These are phyloP conservation scores for Oostethus manadensis DNA, from an alignment of 2,113 vertebrate genomes.

Conservation along the genomic window DNA sequence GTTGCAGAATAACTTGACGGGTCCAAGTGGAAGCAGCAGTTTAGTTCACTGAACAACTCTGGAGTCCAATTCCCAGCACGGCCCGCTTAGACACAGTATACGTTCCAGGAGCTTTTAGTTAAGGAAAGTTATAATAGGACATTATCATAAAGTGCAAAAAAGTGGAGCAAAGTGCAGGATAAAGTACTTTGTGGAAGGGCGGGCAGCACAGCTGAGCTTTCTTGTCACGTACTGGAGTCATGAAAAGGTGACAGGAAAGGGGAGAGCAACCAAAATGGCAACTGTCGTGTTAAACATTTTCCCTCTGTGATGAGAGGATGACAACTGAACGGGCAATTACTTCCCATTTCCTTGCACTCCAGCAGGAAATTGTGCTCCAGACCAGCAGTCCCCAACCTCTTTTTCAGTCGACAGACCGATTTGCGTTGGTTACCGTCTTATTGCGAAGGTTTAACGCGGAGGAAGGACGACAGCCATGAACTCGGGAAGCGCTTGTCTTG, in stretches of 20 bases:
- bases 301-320: not conserved
- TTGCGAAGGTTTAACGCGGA: no score
- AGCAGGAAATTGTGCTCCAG: not conserved
- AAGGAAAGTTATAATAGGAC: slow-evolving; percentile 3
- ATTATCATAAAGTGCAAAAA: slow-evolving; percentile 14
- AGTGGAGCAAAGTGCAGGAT: not conserved
- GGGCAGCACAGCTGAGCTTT: not conserved
- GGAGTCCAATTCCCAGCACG: slow-evolving; percentile 28
- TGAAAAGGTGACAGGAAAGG: not conserved
- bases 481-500: no score
- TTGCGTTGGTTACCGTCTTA: no score
- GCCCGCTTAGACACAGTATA: slow-evolving; percentile 25
- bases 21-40: slow-evolving; percentile 33
- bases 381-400: no score
- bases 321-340: not conserved
- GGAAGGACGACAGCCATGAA: no score
- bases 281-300: not conserved
- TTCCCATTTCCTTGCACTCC: not conserved
- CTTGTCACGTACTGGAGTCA: not conserved
- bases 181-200: not conserved
- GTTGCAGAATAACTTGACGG: slow-evolving; percentile 43
- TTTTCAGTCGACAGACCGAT: no score
- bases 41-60: slow-evolving; percentile 32
- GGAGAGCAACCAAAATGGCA: not conserved
- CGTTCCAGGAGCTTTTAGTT: slow-evolving; percentile 12